A percentile compares a stretch with the other conserved stretches of the same genome.
phyloP scores from a whole-genome alignment of 2,888 invertebrate species.

The Andrena chrysosceles region DNA sequence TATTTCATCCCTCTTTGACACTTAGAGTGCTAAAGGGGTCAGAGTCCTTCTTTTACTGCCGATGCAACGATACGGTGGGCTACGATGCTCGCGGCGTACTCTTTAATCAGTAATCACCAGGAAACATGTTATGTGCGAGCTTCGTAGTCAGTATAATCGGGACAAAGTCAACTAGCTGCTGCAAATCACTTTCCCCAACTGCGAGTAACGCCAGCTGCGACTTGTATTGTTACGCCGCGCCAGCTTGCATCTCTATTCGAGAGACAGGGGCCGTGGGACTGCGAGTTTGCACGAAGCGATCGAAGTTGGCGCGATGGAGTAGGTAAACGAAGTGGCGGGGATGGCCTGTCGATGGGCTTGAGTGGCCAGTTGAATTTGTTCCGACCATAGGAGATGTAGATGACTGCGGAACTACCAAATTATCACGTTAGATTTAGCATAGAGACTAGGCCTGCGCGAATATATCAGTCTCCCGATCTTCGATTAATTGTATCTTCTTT shows the following conservation, averaged over 20 bases:
- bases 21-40: constrained; percentile 33
- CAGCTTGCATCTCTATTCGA: not conserved
- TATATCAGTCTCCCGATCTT: constrained; percentile 24
- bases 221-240: not conserved
- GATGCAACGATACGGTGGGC: constrained; percentile 35
- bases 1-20: constrained; percentile 19
- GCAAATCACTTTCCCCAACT: not conserved
- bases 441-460: constrained; percentile 51
- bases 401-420: constrained; percentile 46
- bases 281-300: no score
- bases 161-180: not conserved
- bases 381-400: constrained; percentile 29
- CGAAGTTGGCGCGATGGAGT: not conserved
- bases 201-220: not conserved
- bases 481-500: not conserved
- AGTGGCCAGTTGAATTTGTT: not conserved
- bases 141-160: constrained; percentile 35
- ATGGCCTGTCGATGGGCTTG: not conserved
- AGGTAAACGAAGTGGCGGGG: no score
- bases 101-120: constrained; percentile 10
- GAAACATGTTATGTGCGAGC: constrained; percentile 38
- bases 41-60: constrained; percentile 46
- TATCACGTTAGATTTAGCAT: constrained; percentile 47
- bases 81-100: constrained; percentile 34
- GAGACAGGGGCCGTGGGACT: no score